phyloP scores from a whole-genome alignment of 2,113 vertebrate species.

The Pavo muticus region DNA sequence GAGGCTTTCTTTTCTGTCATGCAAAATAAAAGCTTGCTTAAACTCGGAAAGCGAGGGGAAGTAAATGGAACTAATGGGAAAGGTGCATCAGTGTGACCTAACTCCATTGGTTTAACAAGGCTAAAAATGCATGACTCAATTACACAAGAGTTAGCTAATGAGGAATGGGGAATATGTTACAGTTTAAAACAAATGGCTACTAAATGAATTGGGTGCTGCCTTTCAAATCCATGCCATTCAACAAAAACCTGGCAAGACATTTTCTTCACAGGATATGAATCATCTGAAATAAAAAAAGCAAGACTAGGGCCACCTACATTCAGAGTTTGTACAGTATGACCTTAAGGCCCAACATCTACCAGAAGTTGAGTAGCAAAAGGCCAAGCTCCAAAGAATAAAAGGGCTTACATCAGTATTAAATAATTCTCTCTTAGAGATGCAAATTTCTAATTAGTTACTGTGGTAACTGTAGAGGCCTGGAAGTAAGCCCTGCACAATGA shows the following conservation, averaged over 20 bases:
- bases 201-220: conserved; percentile 81
- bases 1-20: conserved; percentile 25
- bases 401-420: conserved; percentile 87
- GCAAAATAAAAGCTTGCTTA: conserved; percentile 25
- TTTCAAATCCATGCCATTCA: conserved; percentile 79
- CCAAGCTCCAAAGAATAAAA: conserved; percentile 83
- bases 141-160: conserved; percentile 86
- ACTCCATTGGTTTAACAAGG: conserved; percentile 75
- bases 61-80: conserved; percentile 62
- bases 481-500: conserved; percentile 84
- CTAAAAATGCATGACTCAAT: conserved; percentile 85
- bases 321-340: conserved; percentile 88
- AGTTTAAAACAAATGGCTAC: conserved; percentile 84
- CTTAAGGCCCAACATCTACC: conserved; percentile 83
- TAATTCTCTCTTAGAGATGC: conserved; percentile 87
- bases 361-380: conserved; percentile 84
- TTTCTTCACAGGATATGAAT: conserved; percentile 86
- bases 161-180: conserved; percentile 80
- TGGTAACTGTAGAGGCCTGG: conserved; percentile 84
- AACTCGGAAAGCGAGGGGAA: neutral
- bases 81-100: conserved; percentile 74
- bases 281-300: conserved; percentile 78
- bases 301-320: conserved; percentile 85
- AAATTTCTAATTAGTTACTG: conserved; percentile 90
- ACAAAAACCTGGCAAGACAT: conserved; percentile 83